Conservation (phyloP, 2,888 invertebrate genomes). For the Poecilus cupreus region DNA sequence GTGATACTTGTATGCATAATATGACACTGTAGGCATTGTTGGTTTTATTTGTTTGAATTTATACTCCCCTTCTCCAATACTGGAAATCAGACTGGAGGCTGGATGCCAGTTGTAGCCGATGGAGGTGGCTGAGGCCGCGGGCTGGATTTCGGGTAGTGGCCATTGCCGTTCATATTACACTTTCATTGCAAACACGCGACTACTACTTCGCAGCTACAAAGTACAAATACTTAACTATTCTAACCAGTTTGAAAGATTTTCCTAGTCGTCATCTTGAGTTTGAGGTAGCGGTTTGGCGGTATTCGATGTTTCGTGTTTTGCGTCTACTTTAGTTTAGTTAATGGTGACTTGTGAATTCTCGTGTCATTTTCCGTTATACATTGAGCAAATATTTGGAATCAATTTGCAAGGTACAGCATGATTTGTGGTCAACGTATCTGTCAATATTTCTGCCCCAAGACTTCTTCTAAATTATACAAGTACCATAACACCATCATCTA, state of each 20-base stretch:
- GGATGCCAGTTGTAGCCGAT: neutral
- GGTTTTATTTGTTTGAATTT: too few species aligned
- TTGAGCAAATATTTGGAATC: neutral
- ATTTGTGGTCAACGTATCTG: conserved; percentile 11
- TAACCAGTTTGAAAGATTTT: neutral
- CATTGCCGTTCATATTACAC: conserved; percentile 1
- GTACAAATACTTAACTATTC: neutral
- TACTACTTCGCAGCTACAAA: neutral
- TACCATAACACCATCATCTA: neutral
- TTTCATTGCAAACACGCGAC: conserved; percentile 1
- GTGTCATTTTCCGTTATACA: neutral
- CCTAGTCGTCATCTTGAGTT: neutral
- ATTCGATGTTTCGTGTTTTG: neutral
- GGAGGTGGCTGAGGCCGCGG: conserved; percentile 21
- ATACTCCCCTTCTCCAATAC: too few species aligned
- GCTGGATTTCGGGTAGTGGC: conserved; percentile 27
- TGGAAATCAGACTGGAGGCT: conserved; percentile 4
- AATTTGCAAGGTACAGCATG: neutral
- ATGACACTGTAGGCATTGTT: neutral
- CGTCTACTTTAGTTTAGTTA: neutral
- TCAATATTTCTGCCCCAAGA: neutral
- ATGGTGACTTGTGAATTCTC: neutral
- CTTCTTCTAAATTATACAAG: neutral
- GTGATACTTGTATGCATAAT: neutral
- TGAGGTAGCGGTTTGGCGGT: too few species aligned